Conservation (phyloP, 2,888 invertebrate species). For the Microctonus hyperodae region DNA sequence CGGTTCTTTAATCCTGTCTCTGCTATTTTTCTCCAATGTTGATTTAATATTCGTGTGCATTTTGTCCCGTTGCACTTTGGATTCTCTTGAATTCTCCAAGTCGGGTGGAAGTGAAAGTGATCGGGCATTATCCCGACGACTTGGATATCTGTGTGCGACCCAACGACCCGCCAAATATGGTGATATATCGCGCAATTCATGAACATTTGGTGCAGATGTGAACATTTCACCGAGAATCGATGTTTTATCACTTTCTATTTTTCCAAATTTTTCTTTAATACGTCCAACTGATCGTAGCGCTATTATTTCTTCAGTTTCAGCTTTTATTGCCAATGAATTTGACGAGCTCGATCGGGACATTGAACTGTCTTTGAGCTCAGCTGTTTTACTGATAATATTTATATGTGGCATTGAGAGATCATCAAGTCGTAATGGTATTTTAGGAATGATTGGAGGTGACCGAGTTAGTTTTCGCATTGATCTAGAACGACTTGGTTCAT, state of each 20-base stretch:
- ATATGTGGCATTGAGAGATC: constrained; percentile 88
- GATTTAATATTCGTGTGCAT: constrained; percentile 21
- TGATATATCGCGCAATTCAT: constrained; percentile 78
- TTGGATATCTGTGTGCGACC: constrained; percentile 82
- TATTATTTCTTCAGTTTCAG: constrained; percentile 54
- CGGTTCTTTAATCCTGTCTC: constrained; percentile 30
- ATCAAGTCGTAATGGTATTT: constrained; percentile 70
- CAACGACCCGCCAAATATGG: constrained; percentile 81
- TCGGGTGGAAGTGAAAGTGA: constrained; percentile 67
- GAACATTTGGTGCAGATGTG: constrained; percentile 80
- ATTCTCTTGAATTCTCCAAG: constrained; percentile 39
- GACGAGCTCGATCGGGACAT: constrained; percentile 31
- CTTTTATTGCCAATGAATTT: constrained; percentile 52
- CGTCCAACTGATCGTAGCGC: constrained; percentile 72
- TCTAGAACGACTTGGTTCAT: constrained; percentile 67
- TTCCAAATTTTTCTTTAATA: constrained; percentile 76
- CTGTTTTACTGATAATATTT: constrained; percentile 88
- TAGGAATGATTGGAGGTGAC: constrained; percentile 72
- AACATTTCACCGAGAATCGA: constrained; percentile 81
- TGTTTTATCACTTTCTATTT: constrained; percentile 56
- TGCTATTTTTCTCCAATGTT: constrained; percentile 32
- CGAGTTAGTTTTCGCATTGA: constrained; percentile 64
- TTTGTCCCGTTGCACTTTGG: constrained; percentile 25
- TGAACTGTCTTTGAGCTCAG: constrained; percentile 65
- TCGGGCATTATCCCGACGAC: constrained; percentile 72